Conservation (phyloP, 1,140 invertebrate genomes). For the Zaprionus capensis region DNA sequence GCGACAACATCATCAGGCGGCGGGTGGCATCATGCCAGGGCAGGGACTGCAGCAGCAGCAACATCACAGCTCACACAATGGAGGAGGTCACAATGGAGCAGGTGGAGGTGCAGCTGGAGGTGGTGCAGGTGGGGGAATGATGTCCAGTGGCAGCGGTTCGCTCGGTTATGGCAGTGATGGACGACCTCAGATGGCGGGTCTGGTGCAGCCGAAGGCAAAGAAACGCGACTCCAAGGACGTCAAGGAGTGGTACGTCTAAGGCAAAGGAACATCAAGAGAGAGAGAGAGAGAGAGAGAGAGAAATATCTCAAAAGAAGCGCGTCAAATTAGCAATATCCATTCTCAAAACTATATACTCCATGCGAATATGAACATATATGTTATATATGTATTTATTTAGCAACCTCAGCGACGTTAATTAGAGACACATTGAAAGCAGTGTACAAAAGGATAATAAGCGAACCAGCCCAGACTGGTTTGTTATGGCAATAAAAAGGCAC, state of each 20-base stretch:
- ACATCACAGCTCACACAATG: conserved; percentile 43
- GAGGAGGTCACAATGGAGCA: conserved; percentile 55
- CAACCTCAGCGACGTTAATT: conserved; percentile 59
- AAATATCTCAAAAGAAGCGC: conserved; percentile 28
- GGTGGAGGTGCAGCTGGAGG: conserved; percentile 70
- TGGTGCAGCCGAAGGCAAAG: conserved; percentile 87
- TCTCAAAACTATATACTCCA: conserved; percentile 12
- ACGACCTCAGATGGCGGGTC: conserved; percentile 81
- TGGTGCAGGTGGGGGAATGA: conserved; percentile 64
- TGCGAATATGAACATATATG: conserved; percentile 16
- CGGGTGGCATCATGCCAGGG: conserved; percentile 60
- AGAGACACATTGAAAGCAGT: conserved; percentile 54
- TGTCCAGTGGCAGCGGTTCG: conserved; percentile 74
- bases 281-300: too few species aligned
- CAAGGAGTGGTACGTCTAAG: conserved; percentile 95
- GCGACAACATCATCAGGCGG: conserved; percentile 84
- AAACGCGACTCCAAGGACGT: conserved; percentile 94
- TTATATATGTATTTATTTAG: conserved; percentile 54
- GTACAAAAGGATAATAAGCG: conserved; percentile 74
- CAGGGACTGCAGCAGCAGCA: conserved; percentile 66
- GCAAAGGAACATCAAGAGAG: not conserved
- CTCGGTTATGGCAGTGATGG: conserved; percentile 71
- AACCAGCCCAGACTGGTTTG: conserved; percentile 37
- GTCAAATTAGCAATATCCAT: conserved; percentile 80
- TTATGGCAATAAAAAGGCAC: conserved; percentile 48